These are phyloP conservation scores for Crenichthys baileyi DNA, from an alignment of 2,797 vertebrate species.

Conservation along the genomic window DNA sequence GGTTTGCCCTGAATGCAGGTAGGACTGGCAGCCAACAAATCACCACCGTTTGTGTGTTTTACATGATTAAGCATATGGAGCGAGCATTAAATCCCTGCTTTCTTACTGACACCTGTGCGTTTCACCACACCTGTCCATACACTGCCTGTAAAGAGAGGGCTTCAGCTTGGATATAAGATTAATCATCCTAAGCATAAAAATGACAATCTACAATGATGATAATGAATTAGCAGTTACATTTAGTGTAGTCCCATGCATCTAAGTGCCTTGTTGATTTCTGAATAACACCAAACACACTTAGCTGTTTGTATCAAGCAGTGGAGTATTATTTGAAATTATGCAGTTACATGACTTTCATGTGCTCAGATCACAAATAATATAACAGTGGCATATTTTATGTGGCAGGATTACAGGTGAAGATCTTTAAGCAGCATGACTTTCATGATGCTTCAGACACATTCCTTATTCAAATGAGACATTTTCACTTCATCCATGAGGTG, in stretches of 20 bases:
- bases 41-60: conserved; percentile 65
- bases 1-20: conserved; percentile 50
- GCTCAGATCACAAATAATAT: not conserved
- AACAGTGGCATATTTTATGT: conserved; percentile 11
- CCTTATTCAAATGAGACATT: conserved; percentile 43
- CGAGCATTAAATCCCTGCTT: conserved; percentile 59
- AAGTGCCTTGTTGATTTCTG: conserved; percentile 16
- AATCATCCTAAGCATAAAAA: conserved; percentile 40
- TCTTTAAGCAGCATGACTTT: conserved; percentile 7
- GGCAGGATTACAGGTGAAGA: conserved; percentile 12
- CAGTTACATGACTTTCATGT: not conserved
- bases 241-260: conserved; percentile 14
- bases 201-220: conserved; percentile 28
- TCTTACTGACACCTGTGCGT: conserved; percentile 50
- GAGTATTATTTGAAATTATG: conserved; percentile 14
- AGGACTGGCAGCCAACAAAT: conserved; percentile 70
- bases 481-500: conserved; percentile 23
- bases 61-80: conserved; percentile 71
- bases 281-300: conserved; percentile 24
- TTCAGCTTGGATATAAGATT: conserved; percentile 41
- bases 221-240: conserved; percentile 40
- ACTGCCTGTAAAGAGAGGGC: conserved; percentile 25
- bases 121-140: conserved; percentile 24
- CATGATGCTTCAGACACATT: conserved; percentile 6
- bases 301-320: conserved; percentile 9